A percentile compares a stretch with the other conserved stretches of the same genome.
Evolutionary conservation across 2,113 vertebrate species (phyloP).

Genomic region (Psilopogon haemacephalus): DNA sequence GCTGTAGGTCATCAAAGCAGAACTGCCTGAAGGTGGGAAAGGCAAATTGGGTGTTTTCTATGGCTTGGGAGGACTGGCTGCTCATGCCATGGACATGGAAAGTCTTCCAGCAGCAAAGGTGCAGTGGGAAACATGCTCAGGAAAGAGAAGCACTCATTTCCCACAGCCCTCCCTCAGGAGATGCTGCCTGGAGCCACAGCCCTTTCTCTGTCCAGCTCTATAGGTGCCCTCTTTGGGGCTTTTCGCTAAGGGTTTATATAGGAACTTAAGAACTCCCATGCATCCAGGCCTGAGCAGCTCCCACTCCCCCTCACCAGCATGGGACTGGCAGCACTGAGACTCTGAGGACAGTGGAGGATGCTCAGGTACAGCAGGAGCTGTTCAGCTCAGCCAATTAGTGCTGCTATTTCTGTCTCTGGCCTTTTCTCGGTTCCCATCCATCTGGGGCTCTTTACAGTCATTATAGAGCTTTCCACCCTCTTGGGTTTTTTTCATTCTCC

Average conservation of each 20-base stretch:
- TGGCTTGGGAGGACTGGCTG: not conserved
- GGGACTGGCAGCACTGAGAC: fast-evolving
- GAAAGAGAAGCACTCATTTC: not conserved
- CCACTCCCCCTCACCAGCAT: not conserved
- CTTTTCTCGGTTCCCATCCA: not conserved
- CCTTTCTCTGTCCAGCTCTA: not conserved
- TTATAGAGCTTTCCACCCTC: conserved; percentile 5
- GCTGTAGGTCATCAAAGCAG: not conserved
- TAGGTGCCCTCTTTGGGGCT: not conserved
- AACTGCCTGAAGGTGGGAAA: not conserved
- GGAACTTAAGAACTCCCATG: not conserved
- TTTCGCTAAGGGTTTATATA: not conserved
- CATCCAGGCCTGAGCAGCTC: not conserved
- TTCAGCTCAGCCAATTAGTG: conserved; percentile 5
- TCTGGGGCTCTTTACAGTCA: conserved; percentile 17
- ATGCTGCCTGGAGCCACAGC: not conserved
- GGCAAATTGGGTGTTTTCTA: not conserved
- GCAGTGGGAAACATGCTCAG: fast-evolving
- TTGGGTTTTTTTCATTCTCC: not conserved
- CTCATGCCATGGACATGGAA: not conserved
- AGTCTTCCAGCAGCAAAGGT: not conserved
- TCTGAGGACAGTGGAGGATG: not conserved
- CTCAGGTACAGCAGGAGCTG: not conserved
- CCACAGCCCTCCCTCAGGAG: not conserved
- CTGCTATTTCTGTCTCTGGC: conserved; percentile 25